These are phyloP conservation scores for Illadopsis cleaveri DNA, from an alignment of 2,113 vertebrate genomes.

Conservation along the genomic window DNA sequence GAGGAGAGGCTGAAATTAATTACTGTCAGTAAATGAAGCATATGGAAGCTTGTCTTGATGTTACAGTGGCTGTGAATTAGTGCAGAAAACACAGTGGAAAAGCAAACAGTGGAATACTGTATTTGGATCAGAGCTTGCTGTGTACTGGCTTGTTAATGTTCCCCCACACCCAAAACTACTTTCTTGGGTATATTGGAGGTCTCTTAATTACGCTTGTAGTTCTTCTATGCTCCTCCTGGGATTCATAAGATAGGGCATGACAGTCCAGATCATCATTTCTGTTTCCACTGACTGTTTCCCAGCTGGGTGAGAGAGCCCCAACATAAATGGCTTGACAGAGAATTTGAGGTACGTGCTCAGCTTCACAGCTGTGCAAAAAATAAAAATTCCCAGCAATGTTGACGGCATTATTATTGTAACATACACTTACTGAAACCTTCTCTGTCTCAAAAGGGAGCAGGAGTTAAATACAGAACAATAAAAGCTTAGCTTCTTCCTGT, in stretches of 20 bases:
- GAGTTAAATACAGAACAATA: neutral
- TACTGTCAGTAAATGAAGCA: slow-evolving; percentile 74
- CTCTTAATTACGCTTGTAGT: neutral
- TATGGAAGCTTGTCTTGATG: slow-evolving; percentile 53
- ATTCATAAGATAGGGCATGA: neutral
- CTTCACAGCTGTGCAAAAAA: neutral
- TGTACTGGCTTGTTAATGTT: neutral
- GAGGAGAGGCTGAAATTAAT: slow-evolving; percentile 66
- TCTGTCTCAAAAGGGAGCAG: neutral
- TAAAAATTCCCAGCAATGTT: neutral
- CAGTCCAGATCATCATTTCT: neutral
- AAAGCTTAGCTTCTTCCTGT: neutral
- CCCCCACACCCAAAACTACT: neutral
- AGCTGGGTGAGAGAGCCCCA: neutral
- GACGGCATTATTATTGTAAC: neutral
- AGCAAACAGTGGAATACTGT: slow-evolving; percentile 2
- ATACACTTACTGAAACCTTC: neutral
- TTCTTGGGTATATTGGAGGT: neutral
- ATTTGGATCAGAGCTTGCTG: neutral
- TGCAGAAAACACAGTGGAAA: slow-evolving; percentile 64
- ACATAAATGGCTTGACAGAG: neutral
- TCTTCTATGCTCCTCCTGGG: neutral
- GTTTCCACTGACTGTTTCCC: neutral
- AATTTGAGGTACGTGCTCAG: neutral
- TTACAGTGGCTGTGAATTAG: slow-evolving; percentile 72